These are phyloP conservation scores for Pipistrellus pygmaeus DNA, from an alignment of 2,797 vertebrate genomes.

Conservation along the genomic window DNA sequence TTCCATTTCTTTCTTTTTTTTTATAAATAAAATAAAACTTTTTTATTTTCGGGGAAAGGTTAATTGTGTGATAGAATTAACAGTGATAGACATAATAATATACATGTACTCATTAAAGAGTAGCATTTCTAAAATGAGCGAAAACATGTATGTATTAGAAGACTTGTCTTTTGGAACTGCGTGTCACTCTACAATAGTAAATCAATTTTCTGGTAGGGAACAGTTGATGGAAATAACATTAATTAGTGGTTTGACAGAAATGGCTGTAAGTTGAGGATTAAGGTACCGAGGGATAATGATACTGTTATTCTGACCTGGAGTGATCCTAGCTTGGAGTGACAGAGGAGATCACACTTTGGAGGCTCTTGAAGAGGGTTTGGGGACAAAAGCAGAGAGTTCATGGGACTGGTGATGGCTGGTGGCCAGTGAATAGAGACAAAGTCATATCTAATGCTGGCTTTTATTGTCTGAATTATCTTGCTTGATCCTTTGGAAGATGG, in stretches of 20 bases:
- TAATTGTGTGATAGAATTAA: not conserved
- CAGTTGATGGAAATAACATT: constrained; percentile 20
- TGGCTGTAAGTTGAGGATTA: not conserved
- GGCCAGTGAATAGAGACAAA: not conserved
- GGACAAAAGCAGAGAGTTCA: not conserved
- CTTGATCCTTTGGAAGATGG: not conserved
- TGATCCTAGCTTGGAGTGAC: not conserved
- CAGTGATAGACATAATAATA: not conserved
- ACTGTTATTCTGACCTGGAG: not conserved
- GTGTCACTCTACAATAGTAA: not conserved
- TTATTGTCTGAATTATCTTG: not conserved
- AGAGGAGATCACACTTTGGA: not conserved
- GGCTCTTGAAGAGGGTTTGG: not conserved
- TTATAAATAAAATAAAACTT: not conserved
- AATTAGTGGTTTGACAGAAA: not conserved
- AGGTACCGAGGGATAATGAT: not conserved
- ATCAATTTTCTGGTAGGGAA: constrained; percentile 16
- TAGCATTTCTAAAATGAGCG: not conserved
- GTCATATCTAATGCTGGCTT: not conserved
- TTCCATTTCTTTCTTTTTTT: not conserved
- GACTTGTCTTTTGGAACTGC: not conserved
- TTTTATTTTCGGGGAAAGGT: not conserved
- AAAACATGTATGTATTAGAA: not conserved
- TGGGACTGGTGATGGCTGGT: not conserved
- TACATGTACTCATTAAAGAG: not conserved